A percentile compares a stretch with the other conserved stretches of the same genome.
These are phyloP conservation scores for Epinephelus lanceolatus DNA, from an alignment of 2,113 vertebrate genomes.

Conservation along the genomic window DNA sequence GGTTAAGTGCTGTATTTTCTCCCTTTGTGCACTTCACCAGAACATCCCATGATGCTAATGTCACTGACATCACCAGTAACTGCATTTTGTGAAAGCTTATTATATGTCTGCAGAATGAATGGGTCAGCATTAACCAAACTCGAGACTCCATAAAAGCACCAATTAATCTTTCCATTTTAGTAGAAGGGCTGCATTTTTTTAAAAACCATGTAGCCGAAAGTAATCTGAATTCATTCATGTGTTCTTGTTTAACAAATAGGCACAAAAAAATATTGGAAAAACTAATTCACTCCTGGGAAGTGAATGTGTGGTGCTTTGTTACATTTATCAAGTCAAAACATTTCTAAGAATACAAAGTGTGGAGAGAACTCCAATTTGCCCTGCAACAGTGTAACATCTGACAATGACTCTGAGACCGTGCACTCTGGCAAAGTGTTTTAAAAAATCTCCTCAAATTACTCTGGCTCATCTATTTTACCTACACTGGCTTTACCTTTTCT, in stretches of 20 bases:
- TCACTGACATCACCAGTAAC: slow-evolving; percentile 21
- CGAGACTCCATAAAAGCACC: slow-evolving; percentile 6
- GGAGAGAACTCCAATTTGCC: not conserved
- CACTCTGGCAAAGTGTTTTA: not conserved
- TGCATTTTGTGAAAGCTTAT: slow-evolving; percentile 31
- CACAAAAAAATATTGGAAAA: not conserved
- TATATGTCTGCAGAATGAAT: not conserved
- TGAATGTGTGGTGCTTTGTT: not conserved
- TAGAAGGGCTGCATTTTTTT: not conserved
- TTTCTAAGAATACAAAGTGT: not conserved
- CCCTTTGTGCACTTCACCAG: slow-evolving; percentile 8
- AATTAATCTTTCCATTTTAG: slow-evolving; percentile 25
- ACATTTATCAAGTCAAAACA: too few relatives aligned
- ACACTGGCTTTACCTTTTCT: not conserved
- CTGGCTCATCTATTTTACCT: not conserved
- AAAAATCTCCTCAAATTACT: not conserved
- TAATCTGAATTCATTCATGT: slow-evolving; percentile 19
- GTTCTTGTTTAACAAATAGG: slow-evolving; percentile 12
- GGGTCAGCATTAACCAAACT: slow-evolving; percentile 7
- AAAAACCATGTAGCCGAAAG: not conserved
- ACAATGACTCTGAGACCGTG: not conserved
- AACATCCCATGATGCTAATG: slow-evolving; percentile 1
- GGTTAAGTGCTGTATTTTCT: slow-evolving; percentile 13
- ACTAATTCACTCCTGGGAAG: not conserved
- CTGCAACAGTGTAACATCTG: not conserved